Evolutionary conservation across 2,113 vertebrate species (phyloP).

Genomic region (Dasyornis broadbenti): DNA sequence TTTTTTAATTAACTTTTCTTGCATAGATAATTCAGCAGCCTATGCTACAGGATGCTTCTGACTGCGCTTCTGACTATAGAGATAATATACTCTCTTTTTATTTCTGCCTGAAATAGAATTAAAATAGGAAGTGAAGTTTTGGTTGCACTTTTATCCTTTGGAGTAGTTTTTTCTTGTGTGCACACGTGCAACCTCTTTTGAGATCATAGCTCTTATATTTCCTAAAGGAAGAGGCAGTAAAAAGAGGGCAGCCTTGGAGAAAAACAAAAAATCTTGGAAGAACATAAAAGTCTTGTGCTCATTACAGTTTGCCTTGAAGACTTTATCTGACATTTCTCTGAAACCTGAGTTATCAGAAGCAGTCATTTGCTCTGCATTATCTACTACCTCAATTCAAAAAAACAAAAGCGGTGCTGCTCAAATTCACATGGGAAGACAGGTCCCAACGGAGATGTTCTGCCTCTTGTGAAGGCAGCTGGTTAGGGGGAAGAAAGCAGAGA

Average conservation of each 20-base stretch:
- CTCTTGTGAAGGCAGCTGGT: background rate
- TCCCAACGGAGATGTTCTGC: background rate
- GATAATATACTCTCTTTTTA: background rate
- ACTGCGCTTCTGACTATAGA: background rate
- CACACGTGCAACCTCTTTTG: background rate
- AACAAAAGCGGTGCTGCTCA: background rate
- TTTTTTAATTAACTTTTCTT: background rate
- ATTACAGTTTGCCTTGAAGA: conserved; percentile 41
- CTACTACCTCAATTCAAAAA: background rate
- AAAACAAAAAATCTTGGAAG: conserved; percentile 17
- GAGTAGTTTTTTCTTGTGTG: background rate
- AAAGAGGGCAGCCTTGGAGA: background rate
- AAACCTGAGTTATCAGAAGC: conserved; percentile 28
- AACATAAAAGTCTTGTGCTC: conserved; percentile 24
- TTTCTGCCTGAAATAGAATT: conserved; percentile 12
- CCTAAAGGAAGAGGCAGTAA: conserved; percentile 14
- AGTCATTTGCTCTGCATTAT: conserved; percentile 4
- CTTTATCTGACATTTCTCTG: conserved; percentile 20
- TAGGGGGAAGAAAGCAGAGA: background rate
- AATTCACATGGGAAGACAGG: background rate
- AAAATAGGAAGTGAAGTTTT: conserved; percentile 8
- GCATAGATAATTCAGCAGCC: background rate
- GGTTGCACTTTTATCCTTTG: background rate
- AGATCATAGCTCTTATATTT: background rate
- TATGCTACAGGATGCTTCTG: background rate